Base-by-base conservation (phyloP, 2,113 vertebrate species). In the Silurus asotus region DNA sequence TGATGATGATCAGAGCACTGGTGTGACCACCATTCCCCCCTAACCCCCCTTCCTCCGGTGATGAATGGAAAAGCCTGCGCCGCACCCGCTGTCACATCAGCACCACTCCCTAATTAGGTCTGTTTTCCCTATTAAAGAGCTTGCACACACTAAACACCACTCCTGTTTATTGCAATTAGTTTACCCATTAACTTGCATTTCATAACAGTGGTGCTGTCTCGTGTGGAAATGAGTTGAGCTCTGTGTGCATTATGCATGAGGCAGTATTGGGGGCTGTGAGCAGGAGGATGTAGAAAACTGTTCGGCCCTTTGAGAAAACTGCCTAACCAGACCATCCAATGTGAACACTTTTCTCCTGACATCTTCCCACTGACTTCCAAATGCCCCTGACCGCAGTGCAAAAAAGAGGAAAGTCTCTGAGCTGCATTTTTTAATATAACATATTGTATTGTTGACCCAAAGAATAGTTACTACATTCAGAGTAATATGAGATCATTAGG, bases 131-230 rank as follows among this genome's bases (percentile, higher is more conserved):
- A 94, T 94, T 94, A 94, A 95, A 96, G 95, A 93, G 94, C 94
- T 94, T 94, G 95, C 93, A 45, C 95, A 93, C 94, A 94, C 96
- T 96, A 96, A 96, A 96, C 96, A 96, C 93, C 95, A 95, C 94
- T 96, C 94, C 95, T 96, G 95, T 96, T 96, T 96, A 96, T 95
- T 95, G 96, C 96, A 97, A 97, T 98, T 96, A 97, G 96, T 95
- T 95, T 93, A 93, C 89, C 93, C 95, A 96, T 96, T 96, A 96
- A 96, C 95, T 96, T 95, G 95, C 93, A 92, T 95, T 96, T 95
- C 91, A 91, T 92, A 94, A 92, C 92, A 86, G 92, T 91, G 92
- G 92, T 92, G 91, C 92, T 94, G 93, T 93, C 94, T 94, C 92
- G 92, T 94, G 95, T 95, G 94, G 94, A 96, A 96, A 95, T 92